These are phyloP conservation scores for Mechanitis mazaeus DNA, from an alignment of 2,888 invertebrate genomes.

Conservation along the genomic window DNA sequence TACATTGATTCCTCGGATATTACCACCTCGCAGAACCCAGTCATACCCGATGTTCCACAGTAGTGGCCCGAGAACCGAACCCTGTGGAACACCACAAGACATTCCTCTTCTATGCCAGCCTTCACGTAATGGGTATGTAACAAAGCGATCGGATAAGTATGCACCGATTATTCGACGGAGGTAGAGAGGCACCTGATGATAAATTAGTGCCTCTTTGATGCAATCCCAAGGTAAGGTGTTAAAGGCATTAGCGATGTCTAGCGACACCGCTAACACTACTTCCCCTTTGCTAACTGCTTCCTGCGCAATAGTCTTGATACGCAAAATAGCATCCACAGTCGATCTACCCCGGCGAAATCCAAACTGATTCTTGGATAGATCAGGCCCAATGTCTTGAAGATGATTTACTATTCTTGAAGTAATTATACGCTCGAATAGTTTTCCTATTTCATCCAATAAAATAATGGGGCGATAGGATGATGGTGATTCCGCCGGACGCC, in stretches of 20 bases:
- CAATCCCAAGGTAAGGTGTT: not conserved
- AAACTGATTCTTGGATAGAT: constrained; percentile 11
- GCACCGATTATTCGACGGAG: constrained; percentile 4
- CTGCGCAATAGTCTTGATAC: constrained; percentile 10
- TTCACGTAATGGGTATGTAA: too few relatives aligned
- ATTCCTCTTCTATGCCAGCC: too few relatives aligned
- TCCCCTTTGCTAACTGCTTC: constrained; percentile 19
- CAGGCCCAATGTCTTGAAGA: constrained; percentile 15
- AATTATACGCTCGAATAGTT: constrained; percentile 27
- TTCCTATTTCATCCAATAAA: constrained; percentile 27
- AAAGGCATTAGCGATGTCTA: constrained; percentile 33
- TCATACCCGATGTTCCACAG: too few relatives aligned
- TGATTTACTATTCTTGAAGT: constrained; percentile 18
- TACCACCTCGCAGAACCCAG: too few relatives aligned
- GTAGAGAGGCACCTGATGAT: constrained; percentile 28
- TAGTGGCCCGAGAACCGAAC: too few relatives aligned
- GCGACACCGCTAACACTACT: constrained; percentile 26
- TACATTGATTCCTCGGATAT: too few relatives aligned
- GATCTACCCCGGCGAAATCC: constrained; percentile 20
- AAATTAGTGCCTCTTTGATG: constrained; percentile 29
- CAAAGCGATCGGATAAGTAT: too few relatives aligned
- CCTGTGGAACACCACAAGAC: too few relatives aligned
- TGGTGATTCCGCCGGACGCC: constrained; percentile 14
- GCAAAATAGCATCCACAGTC: constrained; percentile 19
- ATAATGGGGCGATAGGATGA: constrained; percentile 26